Base-by-base conservation (phyloP, 2,888 invertebrate genomes). In the Epicampocera succincta region DNA sequence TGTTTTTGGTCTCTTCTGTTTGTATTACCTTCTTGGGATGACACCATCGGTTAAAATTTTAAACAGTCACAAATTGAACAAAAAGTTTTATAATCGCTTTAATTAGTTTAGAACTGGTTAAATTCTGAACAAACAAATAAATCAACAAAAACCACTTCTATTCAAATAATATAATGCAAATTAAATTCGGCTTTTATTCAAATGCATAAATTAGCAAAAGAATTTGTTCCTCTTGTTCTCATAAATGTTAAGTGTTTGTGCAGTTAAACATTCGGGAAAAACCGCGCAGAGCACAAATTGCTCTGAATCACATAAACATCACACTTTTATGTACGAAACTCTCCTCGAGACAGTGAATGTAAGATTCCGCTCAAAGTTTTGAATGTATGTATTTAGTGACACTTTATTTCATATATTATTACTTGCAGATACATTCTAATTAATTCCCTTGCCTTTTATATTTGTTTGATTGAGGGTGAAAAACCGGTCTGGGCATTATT, bases 41-140 rank as follows among this genome's bases (percentile, higher is more conserved):
- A 84, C 80, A 83, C 50, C 84, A 84, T 83, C 81, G 58, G 63
- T 75, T 69, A 66, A 72, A 69, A 50, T 75, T 81, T 72, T 46
- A 68, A 33, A 52, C 75, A 80, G 78, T 63, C 61, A 72, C 61
- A 68, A 54, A 73, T 40, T n/a, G 13, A 75, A 66, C 44, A 80
- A 68, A 77, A 60, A 73, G 29, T 66, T 65, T 69, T 72, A 76
- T 77, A 72, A 46, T 80, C 71, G 40, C 76, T 71, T 80, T 66
- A 84, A 83, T 81, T 76, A 72, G 71, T 76, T 75, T 78, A 79
- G 80, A 84, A 84, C 83, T 61, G 83, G 84, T 84, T 83, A 42
- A 52, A 9, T 65, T 50, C 5, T 25, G 8, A 74, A 63, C 2
- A 50, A 5, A 33, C 33, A 33, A 46, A 21, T 15, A 29, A 17